Base-by-base conservation (phyloP, 2,888 invertebrate species). In the Lasioglossum oenotherae region DNA sequence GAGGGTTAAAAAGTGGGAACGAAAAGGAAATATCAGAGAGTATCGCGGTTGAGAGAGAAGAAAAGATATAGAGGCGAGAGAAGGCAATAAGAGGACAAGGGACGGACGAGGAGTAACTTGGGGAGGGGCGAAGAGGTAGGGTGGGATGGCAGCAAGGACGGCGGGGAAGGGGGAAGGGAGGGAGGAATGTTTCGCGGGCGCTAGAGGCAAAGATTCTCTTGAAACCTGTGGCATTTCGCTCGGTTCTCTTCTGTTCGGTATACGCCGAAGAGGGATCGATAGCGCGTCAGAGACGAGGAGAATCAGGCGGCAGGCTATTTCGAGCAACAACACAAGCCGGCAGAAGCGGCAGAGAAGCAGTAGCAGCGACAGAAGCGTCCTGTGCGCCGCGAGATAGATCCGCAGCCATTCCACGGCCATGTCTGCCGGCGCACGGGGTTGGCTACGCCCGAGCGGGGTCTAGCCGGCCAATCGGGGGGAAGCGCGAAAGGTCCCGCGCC, bases 381-480 rank as follows among this genome's bases (percentile, higher is more conserved):
- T 82, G 81, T 72, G 69, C 80, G 85, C 81, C 67, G 81, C 82
- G 73, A 64, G 64, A 60, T 78, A 85, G 69, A 71, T 87, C 87
- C 92, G 93, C 93, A 93, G 94, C 94, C 94, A 94, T 94, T 93
- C 93, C 92, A 92, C 93, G 91, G 93, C 92, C 92, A 93, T 93
- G 89, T 90, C 90, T 87, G 82, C 38, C 80, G 86, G 84, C 84
- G 92, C 88, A 81, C 87, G 88, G 91, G 90, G 87, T 87, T 83
- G 88, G 89, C 38, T 78, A 88, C 93, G 92, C 94, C 93, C 90
- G 87, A 85, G 80, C 81, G 77, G 72, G 79, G 73, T 67, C 49
- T 41, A 5, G 10, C 6, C 79, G 46, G 27, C 94, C 93, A 94
- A 94, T 94, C 72, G 78, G 27, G 23, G 14, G 16, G 44, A 49